These are phyloP conservation scores for Trematocara macrostoma DNA, from an alignment of 2,113 vertebrate species.

Conservation along the genomic window DNA sequence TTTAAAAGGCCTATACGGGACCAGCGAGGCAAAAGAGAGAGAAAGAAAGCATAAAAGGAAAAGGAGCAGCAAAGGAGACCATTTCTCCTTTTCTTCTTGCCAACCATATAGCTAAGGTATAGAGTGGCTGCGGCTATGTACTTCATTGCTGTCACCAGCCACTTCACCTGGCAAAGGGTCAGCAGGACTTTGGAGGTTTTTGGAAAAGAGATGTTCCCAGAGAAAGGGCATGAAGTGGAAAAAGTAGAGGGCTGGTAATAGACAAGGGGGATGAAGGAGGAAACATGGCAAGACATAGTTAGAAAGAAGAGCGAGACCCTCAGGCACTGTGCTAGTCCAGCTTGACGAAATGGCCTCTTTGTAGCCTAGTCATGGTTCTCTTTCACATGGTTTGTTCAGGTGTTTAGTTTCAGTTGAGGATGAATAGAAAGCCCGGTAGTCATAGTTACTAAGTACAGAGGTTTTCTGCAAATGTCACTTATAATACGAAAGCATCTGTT, in stretches of 20 bases:
- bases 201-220: background rate
- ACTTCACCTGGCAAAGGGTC: slow-evolving; percentile 16
- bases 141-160: slow-evolving; percentile 1
- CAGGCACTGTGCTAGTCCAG: slow-evolving; percentile 12
- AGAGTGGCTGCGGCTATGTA: background rate
- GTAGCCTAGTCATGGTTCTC: slow-evolving; percentile 19
- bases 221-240: background rate
- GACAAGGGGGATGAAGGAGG: background rate
- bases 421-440: slow-evolving; percentile 23
- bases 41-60: background rate
- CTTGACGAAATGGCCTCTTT: slow-evolving; percentile 52
- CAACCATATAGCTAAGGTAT: background rate
- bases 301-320: slow-evolving; percentile 7
- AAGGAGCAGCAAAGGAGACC: slow-evolving; percentile 7
- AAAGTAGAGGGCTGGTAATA: background rate
- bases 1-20: slow-evolving; percentile 37
- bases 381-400: slow-evolving; percentile 26
- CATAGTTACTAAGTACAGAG: slow-evolving; percentile 31
- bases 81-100: slow-evolving; percentile 1
- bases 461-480: slow-evolving; percentile 1
- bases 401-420: slow-evolving; percentile 59
- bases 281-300: slow-evolving; percentile 17
- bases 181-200: background rate
- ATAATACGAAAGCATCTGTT: slow-evolving; percentile 19
- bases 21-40: background rate